phyloP scores from a whole-genome alignment of 1,140 invertebrate species.

The Calephelis nemesis region DNA sequence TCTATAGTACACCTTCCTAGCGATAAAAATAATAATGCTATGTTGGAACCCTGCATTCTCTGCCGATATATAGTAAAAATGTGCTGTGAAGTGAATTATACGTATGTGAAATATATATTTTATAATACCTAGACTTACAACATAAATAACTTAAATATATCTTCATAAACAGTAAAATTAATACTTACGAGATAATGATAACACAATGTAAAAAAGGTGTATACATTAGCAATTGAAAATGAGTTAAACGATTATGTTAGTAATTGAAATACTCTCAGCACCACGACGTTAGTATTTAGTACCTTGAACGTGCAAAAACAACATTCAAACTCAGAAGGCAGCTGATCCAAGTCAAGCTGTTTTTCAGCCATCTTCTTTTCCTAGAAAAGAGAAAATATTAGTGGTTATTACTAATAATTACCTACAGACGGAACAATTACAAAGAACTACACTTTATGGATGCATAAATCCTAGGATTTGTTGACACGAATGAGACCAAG shows the following conservation, averaged over 20 bases:
- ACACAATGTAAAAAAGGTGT: slow-evolving; percentile 24
- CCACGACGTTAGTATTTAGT: slow-evolving; percentile 77
- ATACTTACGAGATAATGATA: slow-evolving; percentile 43
- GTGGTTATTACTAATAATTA: slow-evolving; percentile 39
- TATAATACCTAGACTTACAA: too few species aligned
- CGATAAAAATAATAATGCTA: too few species aligned
- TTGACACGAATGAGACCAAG: not conserved
- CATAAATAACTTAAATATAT: too few species aligned
- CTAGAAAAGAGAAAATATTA: slow-evolving; percentile 76
- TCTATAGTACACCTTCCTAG: too few species aligned
- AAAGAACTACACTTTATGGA: slow-evolving; percentile 5
- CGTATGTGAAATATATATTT: too few species aligned
- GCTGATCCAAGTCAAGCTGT: slow-evolving; percentile 80
- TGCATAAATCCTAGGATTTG: slow-evolving; percentile 9
- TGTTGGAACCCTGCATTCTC: too few species aligned
- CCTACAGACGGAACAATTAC: slow-evolving; percentile 8
- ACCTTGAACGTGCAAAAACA: slow-evolving; percentile 97
- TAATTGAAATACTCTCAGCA: slow-evolving; percentile 18
- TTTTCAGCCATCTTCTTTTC: slow-evolving; percentile 83
- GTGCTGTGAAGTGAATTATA: too few species aligned
- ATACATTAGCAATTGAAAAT: slow-evolving; percentile 19
- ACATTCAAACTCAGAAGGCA: slow-evolving; percentile 96
- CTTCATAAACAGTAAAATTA: slow-evolving; percentile 22
- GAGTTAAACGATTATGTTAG: slow-evolving; percentile 14
- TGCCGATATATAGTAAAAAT: too few species aligned